Evolutionary conservation across 1,140 invertebrate genomes (phyloP), one percentile per base, ranked within the genome.

Genomic region (Anastrepha obliqua): DNA sequence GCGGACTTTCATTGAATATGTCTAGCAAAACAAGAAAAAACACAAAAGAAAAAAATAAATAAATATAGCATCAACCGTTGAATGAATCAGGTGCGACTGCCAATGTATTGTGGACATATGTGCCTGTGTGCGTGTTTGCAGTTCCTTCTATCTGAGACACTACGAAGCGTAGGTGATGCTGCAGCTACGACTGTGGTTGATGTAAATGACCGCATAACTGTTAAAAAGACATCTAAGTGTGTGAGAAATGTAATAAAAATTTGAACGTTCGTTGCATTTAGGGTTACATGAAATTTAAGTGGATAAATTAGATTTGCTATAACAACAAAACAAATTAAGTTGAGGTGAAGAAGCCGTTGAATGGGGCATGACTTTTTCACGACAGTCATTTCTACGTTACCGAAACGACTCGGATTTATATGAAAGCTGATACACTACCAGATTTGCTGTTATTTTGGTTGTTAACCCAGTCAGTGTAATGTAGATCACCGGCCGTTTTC

Each of bases 191-290:
- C 60, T 11, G 29, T 64, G 60, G 60, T n/a, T 47, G 47, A 13
- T 81, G 74, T 81, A 81, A 81, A 81, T 81, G 47, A 81, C 74
- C 47, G 74, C 74, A 20, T 20, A 81, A 58, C 74, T 47, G 44
- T 29, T 81, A 55, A 81, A 81, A 55, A 81, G 74, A 11, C 17
- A 47, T 42, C 74, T 8, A 70, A 44, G 67, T 74, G 29, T 67
- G 29, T 9, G 29, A 67, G n/a, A 8, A 74, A 74, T 17, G 67
- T 15, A 74, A 74, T 47, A 47, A 67, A 20, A 67, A 8, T n/a
- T 9, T 9, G n/a, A 17, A n/a, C 8, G 17, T 74, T 74, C 67
- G 17, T 39, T 74, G 42, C 8, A 74, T 74, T 74, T 74, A 47
- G 44, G 67, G 67, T 74, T 5, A 7, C 64, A 44, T 74, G 47